Base-by-base conservation (phyloP, 2,797 vertebrate genomes). In the Chelidonichthys spinosus region DNA sequence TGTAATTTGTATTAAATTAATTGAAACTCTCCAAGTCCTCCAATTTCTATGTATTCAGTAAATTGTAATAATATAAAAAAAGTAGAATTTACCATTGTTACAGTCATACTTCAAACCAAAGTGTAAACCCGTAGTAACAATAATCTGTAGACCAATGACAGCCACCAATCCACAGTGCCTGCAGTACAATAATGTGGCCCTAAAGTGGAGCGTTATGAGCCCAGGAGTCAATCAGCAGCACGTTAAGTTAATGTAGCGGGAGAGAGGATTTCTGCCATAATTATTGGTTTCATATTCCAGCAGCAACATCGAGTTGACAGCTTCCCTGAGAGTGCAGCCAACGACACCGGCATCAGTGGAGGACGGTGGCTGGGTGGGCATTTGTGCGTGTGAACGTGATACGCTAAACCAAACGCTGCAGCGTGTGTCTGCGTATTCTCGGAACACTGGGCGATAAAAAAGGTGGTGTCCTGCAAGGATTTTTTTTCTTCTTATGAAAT, bases 261-360 rank as follows among this genome's bases (percentile, higher is more conserved):
- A 47, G 58, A 71, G 74, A 90, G 81, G 75, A 82, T 82, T 79
- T 78, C 77, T 79, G 56, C 71, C 46, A 63, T 90, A 91, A 91
- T 89, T 90, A 78, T 83, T 85, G 88, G 88, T 89, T 89, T 90
- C 86, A 84, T 81, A 86, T 93, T 91, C 70, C 89, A 86, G 72
- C 85, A 80, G 84, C 77, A 84, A 73, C 88, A 78, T 3, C 5
- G 71, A 84, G 76, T 74, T 86, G 90, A 85, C 89, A 87, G 80
- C 67, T 68, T 80, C 58, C 60, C 81, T 46, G 71, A 84, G 59
- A 85, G 69, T 15, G 15, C 7, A 14, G 70, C 69, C 88, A 83
- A 84, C 87, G 72, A 85, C 77, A 72, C 75, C 14, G 2, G 64
- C 75, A 79, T 81, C 72, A 78, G 55, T 25, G 18, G 63, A 68